Conservation (phyloP, 2,797 vertebrate genomes). For the Sebastes steindachneri region DNA sequence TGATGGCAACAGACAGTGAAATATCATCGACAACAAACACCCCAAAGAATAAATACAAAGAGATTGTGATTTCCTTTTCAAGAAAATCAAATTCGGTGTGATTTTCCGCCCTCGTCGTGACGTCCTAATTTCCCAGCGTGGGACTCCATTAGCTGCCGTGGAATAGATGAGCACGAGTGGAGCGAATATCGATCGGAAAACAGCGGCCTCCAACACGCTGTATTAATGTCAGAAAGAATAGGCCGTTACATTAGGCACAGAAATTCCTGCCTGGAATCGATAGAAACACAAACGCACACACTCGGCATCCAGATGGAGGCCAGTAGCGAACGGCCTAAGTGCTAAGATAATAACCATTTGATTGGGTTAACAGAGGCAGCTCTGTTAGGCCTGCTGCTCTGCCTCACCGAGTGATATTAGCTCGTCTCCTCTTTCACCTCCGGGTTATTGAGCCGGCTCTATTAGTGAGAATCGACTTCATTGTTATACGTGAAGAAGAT, state of each 20-base stretch:
- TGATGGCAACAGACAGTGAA: not conserved
- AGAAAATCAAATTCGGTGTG: not conserved
- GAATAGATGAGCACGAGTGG: constrained; percentile 42
- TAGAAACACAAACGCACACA: constrained; percentile 36
- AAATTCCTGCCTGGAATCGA: constrained; percentile 67
- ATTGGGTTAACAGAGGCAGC: constrained; percentile 72
- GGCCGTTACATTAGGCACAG: constrained; percentile 61
- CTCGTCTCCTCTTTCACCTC: constrained; percentile 62
- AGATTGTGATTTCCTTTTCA: not conserved
- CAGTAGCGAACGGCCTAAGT: constrained; percentile 52
- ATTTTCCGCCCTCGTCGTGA: constrained; percentile 22
- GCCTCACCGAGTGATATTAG: constrained; percentile 43
- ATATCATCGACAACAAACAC: not conserved
- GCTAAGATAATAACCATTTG: constrained; percentile 73
- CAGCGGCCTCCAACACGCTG: constrained; percentile 40
- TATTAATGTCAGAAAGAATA: constrained; percentile 72
- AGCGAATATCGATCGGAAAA: constrained; percentile 58
- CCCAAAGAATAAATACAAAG: not conserved
- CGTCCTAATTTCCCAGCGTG: constrained; percentile 55
- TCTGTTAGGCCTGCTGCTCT: constrained; percentile 59
- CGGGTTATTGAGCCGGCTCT: constrained; percentile 50
- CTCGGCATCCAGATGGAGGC: constrained; percentile 34
- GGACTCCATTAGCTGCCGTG: constrained; percentile 67
- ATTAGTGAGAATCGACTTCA: constrained; percentile 46
- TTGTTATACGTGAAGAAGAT: constrained; percentile 31